Conservation (phyloP, 2,888 invertebrate species). For the Xestia c-nigrum region DNA sequence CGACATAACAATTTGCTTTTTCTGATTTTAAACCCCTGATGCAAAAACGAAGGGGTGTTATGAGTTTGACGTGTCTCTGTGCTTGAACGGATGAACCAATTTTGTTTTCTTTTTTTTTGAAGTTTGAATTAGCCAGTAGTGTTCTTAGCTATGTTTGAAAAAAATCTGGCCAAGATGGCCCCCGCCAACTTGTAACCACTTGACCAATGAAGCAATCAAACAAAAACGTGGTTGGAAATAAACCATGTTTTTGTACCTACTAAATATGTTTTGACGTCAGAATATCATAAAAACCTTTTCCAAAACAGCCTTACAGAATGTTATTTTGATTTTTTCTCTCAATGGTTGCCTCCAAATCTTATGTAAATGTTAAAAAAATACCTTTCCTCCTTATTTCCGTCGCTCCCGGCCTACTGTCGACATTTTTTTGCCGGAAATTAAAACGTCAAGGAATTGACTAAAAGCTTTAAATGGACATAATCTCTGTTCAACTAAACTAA, state of each 20-base stretch:
- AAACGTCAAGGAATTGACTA: slow-evolving; percentile 76
- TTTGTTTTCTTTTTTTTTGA: too few species aligned
- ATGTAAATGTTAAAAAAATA: slow-evolving; percentile 64
- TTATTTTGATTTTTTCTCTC: slow-evolving; percentile 49
- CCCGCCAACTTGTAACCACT: too few species aligned
- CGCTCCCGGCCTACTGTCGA: slow-evolving; percentile 41
- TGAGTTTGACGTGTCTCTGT: too few species aligned
- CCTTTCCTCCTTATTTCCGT: slow-evolving; percentile 68
- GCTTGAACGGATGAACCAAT: too few species aligned
- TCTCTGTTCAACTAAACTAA: slow-evolving; percentile 55
- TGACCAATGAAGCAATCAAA: too few species aligned
- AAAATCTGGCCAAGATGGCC: too few species aligned
- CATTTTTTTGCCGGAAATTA: slow-evolving; percentile 77
- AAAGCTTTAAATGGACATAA: slow-evolving; percentile 72
- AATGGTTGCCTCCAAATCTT: slow-evolving; percentile 52
- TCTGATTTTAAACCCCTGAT: too few species aligned
- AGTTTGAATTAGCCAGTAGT: too few species aligned
- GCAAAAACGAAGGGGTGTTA: too few species aligned
- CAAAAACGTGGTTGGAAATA: too few species aligned
- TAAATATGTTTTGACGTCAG: slow-evolving; percentile 3
- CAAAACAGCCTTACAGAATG: slow-evolving; percentile 18
- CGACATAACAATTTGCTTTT: too few species aligned
- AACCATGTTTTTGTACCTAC: not conserved
- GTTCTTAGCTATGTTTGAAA: too few species aligned
- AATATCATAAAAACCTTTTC: slow-evolving; percentile 22